These are phyloP conservation scores for Macrochelys suwanniensis DNA, from an alignment of 2,797 vertebrate genomes.

Conservation along the genomic window DNA sequence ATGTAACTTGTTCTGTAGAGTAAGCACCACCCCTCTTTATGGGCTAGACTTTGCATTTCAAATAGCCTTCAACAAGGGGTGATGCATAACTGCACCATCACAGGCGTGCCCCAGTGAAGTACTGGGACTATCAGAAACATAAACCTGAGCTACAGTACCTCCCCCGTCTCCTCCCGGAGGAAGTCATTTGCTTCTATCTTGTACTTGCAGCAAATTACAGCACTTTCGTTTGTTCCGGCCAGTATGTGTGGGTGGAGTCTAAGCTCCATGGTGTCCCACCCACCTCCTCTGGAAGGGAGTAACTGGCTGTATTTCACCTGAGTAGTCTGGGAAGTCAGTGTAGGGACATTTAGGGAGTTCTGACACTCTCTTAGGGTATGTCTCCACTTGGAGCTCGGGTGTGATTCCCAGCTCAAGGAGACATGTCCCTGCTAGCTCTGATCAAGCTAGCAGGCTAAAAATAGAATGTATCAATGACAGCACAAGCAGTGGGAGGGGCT, in stretches of 20 bases:
- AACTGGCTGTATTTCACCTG: neutral
- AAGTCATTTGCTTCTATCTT: conserved; percentile 40
- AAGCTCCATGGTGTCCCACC: neutral
- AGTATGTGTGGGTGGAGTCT: conserved; percentile 48
- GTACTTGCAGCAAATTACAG: conserved; percentile 55
- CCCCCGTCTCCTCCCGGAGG: conserved; percentile 34
- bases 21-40: neutral
- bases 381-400: neutral
- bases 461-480: neutral
- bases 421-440: too few relatives aligned
- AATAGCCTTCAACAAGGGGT: neutral
- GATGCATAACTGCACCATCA: neutral
- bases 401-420: too few relatives aligned
- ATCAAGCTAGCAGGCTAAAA: neutral
- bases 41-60: neutral
- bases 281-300: conserved; percentile 38
- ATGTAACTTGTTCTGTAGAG: neutral
- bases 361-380: neutral
- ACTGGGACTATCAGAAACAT: neutral
- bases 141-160: neutral
- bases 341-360: conserved; percentile 45
- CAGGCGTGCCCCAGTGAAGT: neutral
- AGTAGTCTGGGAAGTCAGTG: neutral
- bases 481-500: neutral
- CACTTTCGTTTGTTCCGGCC: conserved; percentile 51